phyloP scores from a whole-genome alignment of 2,888 invertebrate genomes.

The Aquatica leii region DNA sequence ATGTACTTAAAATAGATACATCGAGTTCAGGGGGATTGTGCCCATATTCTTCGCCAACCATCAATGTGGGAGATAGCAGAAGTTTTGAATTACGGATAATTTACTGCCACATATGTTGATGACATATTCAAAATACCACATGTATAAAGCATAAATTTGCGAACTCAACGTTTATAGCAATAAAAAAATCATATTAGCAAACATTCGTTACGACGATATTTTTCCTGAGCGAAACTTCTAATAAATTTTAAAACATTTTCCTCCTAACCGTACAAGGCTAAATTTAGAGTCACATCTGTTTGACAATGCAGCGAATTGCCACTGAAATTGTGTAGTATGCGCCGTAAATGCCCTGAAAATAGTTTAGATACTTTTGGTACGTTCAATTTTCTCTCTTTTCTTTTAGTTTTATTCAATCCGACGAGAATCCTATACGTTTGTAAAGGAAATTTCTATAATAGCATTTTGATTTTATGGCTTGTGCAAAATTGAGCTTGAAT shows the following conservation, averaged over 20 bases:
- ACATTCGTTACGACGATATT: conserved; percentile 7
- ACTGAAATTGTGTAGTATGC: conserved; percentile 20
- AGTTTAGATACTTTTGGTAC: conserved; percentile 13
- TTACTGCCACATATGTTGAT: conserved; percentile 23
- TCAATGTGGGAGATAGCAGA: conserved; percentile 28
- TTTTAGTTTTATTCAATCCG: conserved; percentile 17
- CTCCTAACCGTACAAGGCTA: conserved; percentile 15
- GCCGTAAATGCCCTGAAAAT: conserved; percentile 21
- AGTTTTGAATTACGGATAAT: conserved; percentile 33
- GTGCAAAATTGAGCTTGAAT: conserved; percentile 16
- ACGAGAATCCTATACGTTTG: conserved; percentile 4
- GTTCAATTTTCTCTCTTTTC: conserved; percentile 16
- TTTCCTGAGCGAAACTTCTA: conserved; percentile 10
- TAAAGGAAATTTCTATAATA: conserved; percentile 20
- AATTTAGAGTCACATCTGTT: conserved; percentile 31
- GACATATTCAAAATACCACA: conserved; percentile 32
- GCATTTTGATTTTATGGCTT: conserved; percentile 19
- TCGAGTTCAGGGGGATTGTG: conserved; percentile 17
- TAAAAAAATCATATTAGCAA: conserved; percentile 18
- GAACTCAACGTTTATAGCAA: conserved; percentile 17
- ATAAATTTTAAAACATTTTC: conserved; percentile 26
- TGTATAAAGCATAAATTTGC: conserved; percentile 31
- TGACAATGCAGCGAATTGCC: conserved; percentile 30
- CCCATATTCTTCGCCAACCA: conserved; percentile 24
- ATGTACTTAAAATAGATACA: conserved; percentile 12